These are phyloP conservation scores for Idaea aversata DNA, from an alignment of 2,888 invertebrate species.

Conservation along the genomic window DNA sequence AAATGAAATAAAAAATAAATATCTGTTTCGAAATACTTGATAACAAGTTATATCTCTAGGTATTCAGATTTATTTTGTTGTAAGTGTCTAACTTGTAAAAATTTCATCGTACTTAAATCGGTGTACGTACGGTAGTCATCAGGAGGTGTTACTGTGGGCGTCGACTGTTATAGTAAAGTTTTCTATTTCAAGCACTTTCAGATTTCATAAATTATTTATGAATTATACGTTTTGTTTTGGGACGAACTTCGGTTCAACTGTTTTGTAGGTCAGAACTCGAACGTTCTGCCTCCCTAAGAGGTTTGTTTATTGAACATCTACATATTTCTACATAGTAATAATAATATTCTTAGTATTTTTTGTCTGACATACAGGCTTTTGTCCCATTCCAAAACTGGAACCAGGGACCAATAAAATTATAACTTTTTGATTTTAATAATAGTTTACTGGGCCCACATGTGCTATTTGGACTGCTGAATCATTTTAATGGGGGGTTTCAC, in stretches of 20 bases:
- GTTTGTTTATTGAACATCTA: neutral
- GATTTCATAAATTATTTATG: slow-evolving; percentile 1
- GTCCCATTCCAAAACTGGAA: too few species aligned
- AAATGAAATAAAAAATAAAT: too few species aligned
- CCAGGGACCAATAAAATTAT: too few species aligned
- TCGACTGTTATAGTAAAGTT: neutral
- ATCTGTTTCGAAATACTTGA: too few species aligned
- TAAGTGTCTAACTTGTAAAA: neutral
- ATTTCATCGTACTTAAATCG: too few species aligned
- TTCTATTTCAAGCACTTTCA: neutral
- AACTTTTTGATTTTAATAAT: too few species aligned
- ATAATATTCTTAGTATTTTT: neutral
- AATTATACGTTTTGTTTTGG: neutral
- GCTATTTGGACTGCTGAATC: too few species aligned
- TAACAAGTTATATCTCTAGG: too few species aligned
- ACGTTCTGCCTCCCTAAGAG: neutral
- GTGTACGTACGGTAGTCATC: neutral
- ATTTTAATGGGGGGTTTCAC: too few species aligned
- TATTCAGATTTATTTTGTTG: neutral
- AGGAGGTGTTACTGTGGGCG: neutral
- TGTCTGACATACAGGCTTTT: neutral
- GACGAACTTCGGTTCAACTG: neutral
- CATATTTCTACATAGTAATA: neutral
- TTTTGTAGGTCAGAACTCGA: neutral
- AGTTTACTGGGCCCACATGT: too few species aligned